Evolutionary conservation across 2,888 invertebrate species (phyloP).

Genomic region (Alloplasta piceator): DNA sequence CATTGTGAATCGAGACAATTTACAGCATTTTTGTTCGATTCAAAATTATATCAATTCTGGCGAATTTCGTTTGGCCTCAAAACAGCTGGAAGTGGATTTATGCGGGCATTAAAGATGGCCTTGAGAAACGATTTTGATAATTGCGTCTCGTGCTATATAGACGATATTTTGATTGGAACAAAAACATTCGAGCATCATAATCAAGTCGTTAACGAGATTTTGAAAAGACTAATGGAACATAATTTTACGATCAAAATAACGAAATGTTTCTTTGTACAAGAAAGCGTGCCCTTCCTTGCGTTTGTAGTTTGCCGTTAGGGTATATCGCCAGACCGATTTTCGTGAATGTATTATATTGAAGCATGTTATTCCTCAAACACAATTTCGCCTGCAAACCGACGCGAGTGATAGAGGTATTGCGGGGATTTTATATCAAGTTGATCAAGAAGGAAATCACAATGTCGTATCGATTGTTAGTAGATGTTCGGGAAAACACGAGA

Average conservation of each 20-base stretch:
- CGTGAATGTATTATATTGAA: constrained; percentile 39
- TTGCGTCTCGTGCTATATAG: constrained; percentile 1
- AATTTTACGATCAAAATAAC: constrained; percentile 5
- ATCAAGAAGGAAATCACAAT: constrained; percentile 31
- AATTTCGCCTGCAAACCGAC: constrained; percentile 65
- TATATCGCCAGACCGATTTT: constrained; percentile 19
- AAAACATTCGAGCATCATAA: neutral
- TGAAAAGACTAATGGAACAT: neutral
- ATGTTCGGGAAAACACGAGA: neutral
- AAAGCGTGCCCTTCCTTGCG: neutral
- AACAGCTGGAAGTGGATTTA: constrained; percentile 1
- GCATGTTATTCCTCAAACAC: constrained; percentile 40
- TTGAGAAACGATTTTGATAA: constrained; percentile 14
- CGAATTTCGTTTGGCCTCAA: constrained; percentile 4
- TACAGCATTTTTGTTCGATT: constrained; percentile 65
- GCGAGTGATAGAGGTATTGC: constrained; percentile 58
- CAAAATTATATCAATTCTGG: constrained; percentile 11
- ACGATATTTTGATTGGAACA: constrained; percentile 7
- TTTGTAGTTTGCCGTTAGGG: neutral
- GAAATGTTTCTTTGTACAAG: neutral
- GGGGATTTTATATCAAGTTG: constrained; percentile 62
- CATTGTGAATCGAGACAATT: constrained; percentile 54
- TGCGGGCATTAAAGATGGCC: neutral
- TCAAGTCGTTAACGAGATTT: neutral
- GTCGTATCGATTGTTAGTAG: neutral